Evolutionary conservation across 2,888 invertebrate species (phyloP), one percentile per base, ranked within the genome.

Genomic region (Andrena chrysosceles): DNA sequence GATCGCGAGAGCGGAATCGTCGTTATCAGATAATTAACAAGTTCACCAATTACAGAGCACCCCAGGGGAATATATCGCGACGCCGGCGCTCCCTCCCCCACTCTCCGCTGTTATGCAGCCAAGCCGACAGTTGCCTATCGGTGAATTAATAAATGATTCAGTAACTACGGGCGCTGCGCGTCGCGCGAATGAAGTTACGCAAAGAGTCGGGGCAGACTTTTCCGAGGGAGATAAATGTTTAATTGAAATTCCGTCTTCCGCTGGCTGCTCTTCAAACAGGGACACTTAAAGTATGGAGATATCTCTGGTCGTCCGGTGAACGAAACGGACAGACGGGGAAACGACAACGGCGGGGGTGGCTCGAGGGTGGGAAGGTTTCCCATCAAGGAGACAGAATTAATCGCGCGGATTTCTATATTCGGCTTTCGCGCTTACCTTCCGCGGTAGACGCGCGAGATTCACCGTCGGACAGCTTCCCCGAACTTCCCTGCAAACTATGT

Each of bases 1-100:
- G 68, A 64, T 82, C 73, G 29, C 56, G 56, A 60, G 48, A 52
- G 56, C 59, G 74, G 75, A 75, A 81, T 81, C 78, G 71, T 86
- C 79, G 86, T 87, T 87, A 81, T 86, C 86, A 74, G 86, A 76
- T 87, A 87, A 87, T 87, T 87, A 87, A 86, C 86, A 76, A 80
- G 85, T 86, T 74, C 74, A 49, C 76, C 79, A 87, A 87, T 87
- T 87, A 83, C 70, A 72, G 75, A 49, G 67, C 33, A 42, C 48
- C 63, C 26, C 33, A 26, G 16, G 33, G 3, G 56, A 16, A 52
- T 33, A 67, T n/a, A 42, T 71, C 29, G 76, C 60, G 71, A 63
- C 62, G 35, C 29, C n/a, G n/a, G n/a, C n/a, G n/a, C 31, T 31
- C 31, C 31, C 5, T 5, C 29, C 31, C 31, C 6, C 7, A 20